Evolutionary conservation across 2,113 vertebrate genomes (phyloP).

Genomic region (Zosterops japonicus): DNA sequence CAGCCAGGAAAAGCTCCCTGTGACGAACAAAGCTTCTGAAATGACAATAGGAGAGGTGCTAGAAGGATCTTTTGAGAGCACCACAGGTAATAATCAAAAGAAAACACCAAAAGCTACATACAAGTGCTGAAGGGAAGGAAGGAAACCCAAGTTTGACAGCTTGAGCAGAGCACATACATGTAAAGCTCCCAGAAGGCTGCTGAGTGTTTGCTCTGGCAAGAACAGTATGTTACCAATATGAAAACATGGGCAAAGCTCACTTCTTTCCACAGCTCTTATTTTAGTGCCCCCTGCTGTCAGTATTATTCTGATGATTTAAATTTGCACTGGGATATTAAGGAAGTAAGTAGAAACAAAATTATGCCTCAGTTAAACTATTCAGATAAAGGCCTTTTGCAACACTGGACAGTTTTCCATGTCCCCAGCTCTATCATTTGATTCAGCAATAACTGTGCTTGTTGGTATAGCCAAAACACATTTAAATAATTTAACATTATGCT

Average conservation of each 20-base stretch:
- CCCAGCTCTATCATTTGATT: neutral
- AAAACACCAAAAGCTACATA: neutral
- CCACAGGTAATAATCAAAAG: neutral
- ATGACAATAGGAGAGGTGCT: neutral
- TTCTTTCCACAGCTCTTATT: neutral
- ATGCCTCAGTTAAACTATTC: neutral
- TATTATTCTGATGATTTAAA: neutral
- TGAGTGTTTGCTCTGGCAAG: neutral
- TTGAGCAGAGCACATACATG: fast-evolving
- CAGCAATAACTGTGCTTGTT: neutral
- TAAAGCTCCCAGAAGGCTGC: neutral
- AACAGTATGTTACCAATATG: fast-evolving
- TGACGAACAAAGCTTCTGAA: neutral
- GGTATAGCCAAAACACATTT: neutral
- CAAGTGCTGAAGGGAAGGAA: neutral
- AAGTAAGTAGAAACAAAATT: neutral
- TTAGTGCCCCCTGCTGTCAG: conserved; percentile 22
- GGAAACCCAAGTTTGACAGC: neutral
- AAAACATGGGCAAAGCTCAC: neutral
- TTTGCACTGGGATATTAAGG: neutral
- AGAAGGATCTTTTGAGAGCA: neutral
- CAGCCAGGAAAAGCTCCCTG: neutral
- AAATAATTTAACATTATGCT: neutral
- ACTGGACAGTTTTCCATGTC: neutral
- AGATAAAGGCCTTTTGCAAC: neutral